These are phyloP conservation scores for Cheilosia vulpina DNA, from an alignment of 2,888 invertebrate genomes.

Conservation along the genomic window DNA sequence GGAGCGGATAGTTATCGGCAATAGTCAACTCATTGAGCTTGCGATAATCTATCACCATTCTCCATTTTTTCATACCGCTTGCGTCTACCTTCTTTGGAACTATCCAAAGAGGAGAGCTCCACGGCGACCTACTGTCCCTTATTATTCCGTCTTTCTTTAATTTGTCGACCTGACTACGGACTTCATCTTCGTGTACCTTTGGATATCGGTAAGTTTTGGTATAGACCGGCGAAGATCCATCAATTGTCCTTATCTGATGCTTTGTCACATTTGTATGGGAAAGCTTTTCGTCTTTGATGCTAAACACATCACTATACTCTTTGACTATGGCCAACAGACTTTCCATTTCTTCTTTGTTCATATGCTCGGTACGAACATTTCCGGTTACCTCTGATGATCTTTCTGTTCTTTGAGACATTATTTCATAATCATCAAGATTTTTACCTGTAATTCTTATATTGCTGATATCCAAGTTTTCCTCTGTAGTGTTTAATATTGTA, in stretches of 20 bases:
- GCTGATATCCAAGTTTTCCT: constrained; percentile 3
- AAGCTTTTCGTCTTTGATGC: constrained; percentile 26
- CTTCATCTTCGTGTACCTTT: constrained; percentile 7
- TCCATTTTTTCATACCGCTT: constrained; percentile 21
- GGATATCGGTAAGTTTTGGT: neutral
- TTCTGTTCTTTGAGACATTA: neutral
- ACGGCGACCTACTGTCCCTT: constrained; percentile 8
- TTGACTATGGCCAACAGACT: constrained; percentile 13
- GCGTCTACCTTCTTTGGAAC: constrained; percentile 27
- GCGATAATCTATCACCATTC: constrained; percentile 40
- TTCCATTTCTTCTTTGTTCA: constrained; percentile 16
- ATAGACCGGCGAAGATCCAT: constrained; percentile 12
- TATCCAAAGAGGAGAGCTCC: constrained; percentile 24
- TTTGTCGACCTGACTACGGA: constrained; percentile 1
- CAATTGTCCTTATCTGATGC: constrained; percentile 9
- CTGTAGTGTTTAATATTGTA: constrained; percentile 18
- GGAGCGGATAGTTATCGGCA: constrained; percentile 24
- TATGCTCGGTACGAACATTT: constrained; percentile 12
- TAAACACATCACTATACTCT: constrained; percentile 23
- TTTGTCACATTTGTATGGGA: constrained; percentile 14
- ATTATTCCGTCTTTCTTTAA: constrained; percentile 6
- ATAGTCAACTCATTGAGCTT: constrained; percentile 38
- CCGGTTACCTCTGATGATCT: constrained; percentile 5
- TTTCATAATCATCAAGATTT: constrained; percentile 5
- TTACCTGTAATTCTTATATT: neutral